Base-by-base conservation (phyloP, 2,888 invertebrate genomes). In the Drosophila seclusa region DNA sequence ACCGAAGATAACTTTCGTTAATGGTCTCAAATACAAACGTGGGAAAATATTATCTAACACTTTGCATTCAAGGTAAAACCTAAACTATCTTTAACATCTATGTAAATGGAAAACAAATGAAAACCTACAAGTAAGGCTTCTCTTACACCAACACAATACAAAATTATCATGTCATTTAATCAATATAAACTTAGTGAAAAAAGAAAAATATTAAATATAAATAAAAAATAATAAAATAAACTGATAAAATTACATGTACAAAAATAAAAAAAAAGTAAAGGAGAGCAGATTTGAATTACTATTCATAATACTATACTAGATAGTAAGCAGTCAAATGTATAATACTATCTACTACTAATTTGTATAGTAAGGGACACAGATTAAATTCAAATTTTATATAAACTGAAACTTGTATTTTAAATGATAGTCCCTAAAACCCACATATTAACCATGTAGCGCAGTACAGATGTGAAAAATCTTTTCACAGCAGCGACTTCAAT, bases 391-490 rank as follows among this genome's bases (percentile, higher is more conserved):
- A 16, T 13, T 45, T 16, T 16, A 24, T 24, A 24, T 24, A 16
- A 16, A 24, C 24, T 16, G 4, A 24, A 45, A 8, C 16, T 45
- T 24, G 45, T 16, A 45, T 24, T 16, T 49, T 24, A 45, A 66
- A 38, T 62, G 6, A n/a, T 18, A 62, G 53, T 77, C 49, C 62
- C 45, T 71, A 75, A 55, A 71, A 53, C 50, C 66, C 29, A 62
- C n/a, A 16, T 59, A 49, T 49, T 61, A 54, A 21, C 61, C 53
- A 61, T 70, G 85, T 87, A 84, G 88, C 74, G 88, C 70, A 84
- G 71, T 73, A 64, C 54, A 80, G 76, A 82, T 84, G 76, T 80
- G 73, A 78, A 80, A 84, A 68, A 73, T 70, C 60, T 68, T 69
- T 69, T 32, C 60, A 65, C 68, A 68, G 42, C 73, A 74, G 62